Base-by-base conservation (phyloP, 2,113 vertebrate species). In the Protobothrops flavoviridis region DNA sequence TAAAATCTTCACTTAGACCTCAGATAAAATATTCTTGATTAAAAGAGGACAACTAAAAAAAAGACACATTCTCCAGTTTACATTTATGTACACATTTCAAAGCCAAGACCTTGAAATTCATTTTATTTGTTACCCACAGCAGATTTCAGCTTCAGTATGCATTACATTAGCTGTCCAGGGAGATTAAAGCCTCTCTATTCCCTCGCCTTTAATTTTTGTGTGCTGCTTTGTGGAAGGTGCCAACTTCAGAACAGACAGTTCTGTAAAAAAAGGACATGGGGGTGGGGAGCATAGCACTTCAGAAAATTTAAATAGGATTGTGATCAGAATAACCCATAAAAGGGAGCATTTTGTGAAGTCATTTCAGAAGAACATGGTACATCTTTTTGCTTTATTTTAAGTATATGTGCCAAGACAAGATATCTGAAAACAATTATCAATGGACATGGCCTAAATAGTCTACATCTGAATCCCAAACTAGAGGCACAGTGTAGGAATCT, bases 321-420 rank as follows among this genome's bases (percentile, higher is more conserved):
- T 98, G 97, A 98, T 98, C 97, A 98, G 97, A 98, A 98, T 98
- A 98, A 98, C 98, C 98, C 97, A 98, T 98, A 98, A 98, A 98
- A 97, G 97, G 97, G 97, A 98, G 97, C 97, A 97, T 98, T 97
- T 97, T 98, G 97, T 97, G 97, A 98, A 98, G 97, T 98, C 97
- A 98, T 97, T 98, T 97, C 97, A 97, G 90, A 93, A 97, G 97
- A 96, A 97, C 97, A 98, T 97, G 98, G 97, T 98, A 97, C 96
- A 94, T 97, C 96, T 97, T 90, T 97, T 96, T 96, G 95, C 96
- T 98, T 98, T 97, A 87, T 85, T 97, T 98, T 98, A 94, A 97
- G 97, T 97, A 98, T 97, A 97, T 96, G 97, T 96, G 97, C 97
- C 97, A 98, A 98, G 95, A 96, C 97, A 98, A 98, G 97, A 97